Conservation (phyloP, 1,140 invertebrate genomes). For the Cherax destructor region DNA sequence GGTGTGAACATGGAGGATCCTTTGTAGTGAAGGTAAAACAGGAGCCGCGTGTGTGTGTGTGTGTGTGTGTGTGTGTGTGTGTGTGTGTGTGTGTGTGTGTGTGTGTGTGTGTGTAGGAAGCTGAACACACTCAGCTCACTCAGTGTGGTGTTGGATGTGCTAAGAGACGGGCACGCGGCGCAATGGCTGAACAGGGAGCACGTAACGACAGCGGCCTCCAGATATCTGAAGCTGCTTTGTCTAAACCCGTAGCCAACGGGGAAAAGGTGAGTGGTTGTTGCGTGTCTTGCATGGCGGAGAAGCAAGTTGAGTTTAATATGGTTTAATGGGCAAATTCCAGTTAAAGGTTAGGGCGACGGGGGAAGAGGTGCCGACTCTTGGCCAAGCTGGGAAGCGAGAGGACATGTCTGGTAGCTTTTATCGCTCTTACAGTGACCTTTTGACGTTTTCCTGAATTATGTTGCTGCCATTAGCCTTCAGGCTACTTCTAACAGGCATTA, state of each 20-base stretch:
- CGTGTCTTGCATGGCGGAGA: neutral
- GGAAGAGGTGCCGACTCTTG: neutral
- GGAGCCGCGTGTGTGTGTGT: too few species aligned
- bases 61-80: too few species aligned
- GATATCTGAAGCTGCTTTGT: neutral
- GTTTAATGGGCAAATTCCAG: conserved; percentile 4
- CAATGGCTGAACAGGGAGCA: neutral
- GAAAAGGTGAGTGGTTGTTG: neutral
- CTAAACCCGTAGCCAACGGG: neutral
- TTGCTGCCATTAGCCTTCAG: neutral
- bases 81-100: too few species aligned
- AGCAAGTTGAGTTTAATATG: neutral
- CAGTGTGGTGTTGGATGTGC: neutral
- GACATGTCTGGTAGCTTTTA: neutral
- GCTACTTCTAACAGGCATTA: neutral
- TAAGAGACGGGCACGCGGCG: neutral
- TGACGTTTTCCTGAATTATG: neutral
- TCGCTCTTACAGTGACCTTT: neutral
- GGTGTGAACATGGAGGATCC: too few species aligned
- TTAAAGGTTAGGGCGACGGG: neutral
- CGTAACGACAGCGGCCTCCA: neutral
- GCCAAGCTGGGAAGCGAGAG: neutral
- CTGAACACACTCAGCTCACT: neutral
- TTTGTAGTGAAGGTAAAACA: too few species aligned
- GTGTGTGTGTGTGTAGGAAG: neutral